Evolutionary conservation across 35 echinoderm and acorn worm genomes (phyloP).

Genomic region (Diadema setosum): DNA sequence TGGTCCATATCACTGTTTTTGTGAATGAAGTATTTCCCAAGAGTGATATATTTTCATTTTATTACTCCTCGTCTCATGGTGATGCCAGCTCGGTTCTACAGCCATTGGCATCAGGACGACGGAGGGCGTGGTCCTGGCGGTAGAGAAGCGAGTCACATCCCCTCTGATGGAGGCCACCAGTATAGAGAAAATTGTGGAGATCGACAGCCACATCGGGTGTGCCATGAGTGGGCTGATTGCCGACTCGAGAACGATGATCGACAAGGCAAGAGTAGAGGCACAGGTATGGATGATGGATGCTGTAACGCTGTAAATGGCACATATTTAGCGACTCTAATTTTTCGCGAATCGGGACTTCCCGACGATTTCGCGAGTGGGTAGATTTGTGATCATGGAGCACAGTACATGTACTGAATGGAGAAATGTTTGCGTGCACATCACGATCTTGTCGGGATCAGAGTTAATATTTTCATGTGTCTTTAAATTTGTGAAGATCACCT

Average conservation of each 20-base stretch:
- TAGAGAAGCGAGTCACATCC: slow-evolving; percentile 93
- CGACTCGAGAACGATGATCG: slow-evolving; percentile 94
- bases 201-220: slow-evolving; percentile 96
- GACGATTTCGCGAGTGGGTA: no score
- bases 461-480: no score
- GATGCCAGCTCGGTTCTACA: slow-evolving; percentile 84
- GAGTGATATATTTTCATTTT: background rate
- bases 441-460: no score
- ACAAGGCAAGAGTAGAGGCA: slow-evolving; percentile 96
- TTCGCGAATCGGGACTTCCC: no score
- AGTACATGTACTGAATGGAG: no score
- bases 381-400: no score
- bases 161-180: slow-evolving; percentile 87
- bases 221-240: slow-evolving; percentile 99
- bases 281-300: slow-evolving; percentile 61
- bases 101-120: slow-evolving; percentile 88
- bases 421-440: no score
- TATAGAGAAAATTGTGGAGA: slow-evolving; percentile 97
- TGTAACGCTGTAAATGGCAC: no score
- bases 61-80: background rate
- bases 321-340: no score
- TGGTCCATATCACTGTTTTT: background rate
- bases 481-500: no score
- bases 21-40: background rate
- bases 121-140: slow-evolving; percentile 82